These are phyloP conservation scores for Leuctra nigra DNA, from an alignment of 2,888 invertebrate species.

Conservation along the genomic window DNA sequence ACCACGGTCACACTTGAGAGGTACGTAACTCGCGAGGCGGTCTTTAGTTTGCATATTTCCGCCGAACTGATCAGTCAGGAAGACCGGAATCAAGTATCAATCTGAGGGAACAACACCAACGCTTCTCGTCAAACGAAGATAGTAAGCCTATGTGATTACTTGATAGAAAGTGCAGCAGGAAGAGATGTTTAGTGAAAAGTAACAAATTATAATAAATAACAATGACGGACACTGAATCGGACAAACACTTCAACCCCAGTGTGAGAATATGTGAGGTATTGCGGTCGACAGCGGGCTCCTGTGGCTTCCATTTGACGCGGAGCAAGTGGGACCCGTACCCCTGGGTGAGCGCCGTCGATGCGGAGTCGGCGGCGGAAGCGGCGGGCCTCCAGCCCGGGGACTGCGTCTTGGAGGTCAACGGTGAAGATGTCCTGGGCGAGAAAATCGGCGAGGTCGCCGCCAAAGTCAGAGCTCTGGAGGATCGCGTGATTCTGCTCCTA, in stretches of 20 bases:
- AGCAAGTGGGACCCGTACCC: constrained; percentile 78
- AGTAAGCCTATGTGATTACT: too few relatives aligned
- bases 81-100: too few relatives aligned
- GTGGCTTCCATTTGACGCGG: constrained; percentile 66
- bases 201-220: too few relatives aligned
- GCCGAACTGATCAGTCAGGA: not conserved
- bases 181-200: too few relatives aligned
- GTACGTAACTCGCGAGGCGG: not conserved
- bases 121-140: too few relatives aligned
- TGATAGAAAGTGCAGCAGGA: too few relatives aligned
- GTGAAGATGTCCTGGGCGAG: constrained; percentile 48
- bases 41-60: not conserved
- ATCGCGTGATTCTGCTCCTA: constrained; percentile 31
- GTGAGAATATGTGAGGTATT: constrained; percentile 43
- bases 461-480: constrained; percentile 31
- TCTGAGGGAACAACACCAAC: too few relatives aligned
- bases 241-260: not conserved
- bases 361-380: constrained; percentile 52
- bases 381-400: constrained; percentile 64
- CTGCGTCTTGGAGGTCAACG: constrained; percentile 61
- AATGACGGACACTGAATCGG: not conserved
- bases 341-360: constrained; percentile 63
- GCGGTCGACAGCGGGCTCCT: constrained; percentile 51
- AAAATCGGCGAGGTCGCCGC: constrained; percentile 49
- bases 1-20: not conserved